Percentiles rank a stretch among this genome's conserved stretches.
These are phyloP conservation scores for Girardia tigrina DNA, from an alignment of 2,888 invertebrate genomes.

Conservation along the genomic window DNA sequence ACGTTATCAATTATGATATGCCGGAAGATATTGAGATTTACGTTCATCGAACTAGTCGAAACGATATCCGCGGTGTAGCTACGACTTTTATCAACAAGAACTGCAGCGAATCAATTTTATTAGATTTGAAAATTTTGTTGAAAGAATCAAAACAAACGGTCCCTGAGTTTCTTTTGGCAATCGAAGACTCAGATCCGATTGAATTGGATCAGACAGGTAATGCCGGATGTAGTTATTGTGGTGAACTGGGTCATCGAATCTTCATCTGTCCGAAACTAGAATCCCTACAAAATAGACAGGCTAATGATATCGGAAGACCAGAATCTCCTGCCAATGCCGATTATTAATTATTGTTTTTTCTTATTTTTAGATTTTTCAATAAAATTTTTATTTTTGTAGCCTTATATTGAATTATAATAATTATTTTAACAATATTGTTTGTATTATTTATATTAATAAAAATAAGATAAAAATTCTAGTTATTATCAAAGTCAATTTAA, in stretches of 20 bases:
- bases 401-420: no score
- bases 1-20: constrained; percentile 98
- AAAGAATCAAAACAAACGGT: constrained; percentile 84
- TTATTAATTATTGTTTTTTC: no score
- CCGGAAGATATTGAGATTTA: constrained; percentile 99
- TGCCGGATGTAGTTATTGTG: constrained; percentile 86
- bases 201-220: constrained; percentile 30
- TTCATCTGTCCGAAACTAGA: constrained; percentile 97
- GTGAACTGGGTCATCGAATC: constrained; percentile 92
- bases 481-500: no score
- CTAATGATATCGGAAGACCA: constrained; percentile 40
- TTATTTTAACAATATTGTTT: no score
- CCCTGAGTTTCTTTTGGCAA: constrained; percentile 65
- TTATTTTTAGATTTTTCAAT: no score
- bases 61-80: constrained; percentile 74
- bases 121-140: constrained; percentile 83
- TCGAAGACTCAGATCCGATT: background rate
- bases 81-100: constrained; percentile 78
- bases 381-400: no score
- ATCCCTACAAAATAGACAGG: constrained; percentile 88
- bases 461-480: no score
- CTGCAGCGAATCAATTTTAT: constrained; percentile 72
- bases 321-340: no score
- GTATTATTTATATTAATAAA: no score
- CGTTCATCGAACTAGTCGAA: constrained; percentile 60